A percentile compares a stretch with the other conserved stretches of the same genome.
Conservation (phyloP, 2,797 vertebrate genomes). For the Enteromius anoplus region DNA sequence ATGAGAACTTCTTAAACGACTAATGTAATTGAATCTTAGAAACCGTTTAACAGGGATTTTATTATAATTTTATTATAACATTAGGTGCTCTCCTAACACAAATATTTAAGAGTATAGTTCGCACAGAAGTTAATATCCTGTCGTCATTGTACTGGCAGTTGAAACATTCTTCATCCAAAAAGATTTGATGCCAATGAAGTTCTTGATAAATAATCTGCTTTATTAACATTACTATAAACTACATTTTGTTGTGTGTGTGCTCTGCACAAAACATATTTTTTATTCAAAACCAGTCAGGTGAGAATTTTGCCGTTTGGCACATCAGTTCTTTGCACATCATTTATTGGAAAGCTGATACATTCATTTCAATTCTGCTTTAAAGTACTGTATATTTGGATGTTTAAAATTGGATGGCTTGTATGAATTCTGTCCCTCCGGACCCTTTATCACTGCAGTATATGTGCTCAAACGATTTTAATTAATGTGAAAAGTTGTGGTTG, state of each 20-base stretch:
- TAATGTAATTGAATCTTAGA: slow-evolving; percentile 49
- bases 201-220: background rate
- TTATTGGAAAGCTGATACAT: background rate
- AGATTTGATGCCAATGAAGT: background rate
- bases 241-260: background rate
- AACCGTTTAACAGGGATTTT: slow-evolving; percentile 18
- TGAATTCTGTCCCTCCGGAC: slow-evolving; percentile 8
- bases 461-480: slow-evolving; percentile 45
- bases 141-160: background rate
- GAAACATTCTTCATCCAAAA: background rate
- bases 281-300: background rate
- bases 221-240: background rate
- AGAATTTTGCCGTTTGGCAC: background rate
- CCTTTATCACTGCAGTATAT: slow-evolving; percentile 29
- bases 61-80: too few species aligned
- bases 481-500: slow-evolving; percentile 51
- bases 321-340: too few species aligned
- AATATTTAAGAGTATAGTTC: slow-evolving; percentile 34
- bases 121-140: slow-evolving; percentile 2
- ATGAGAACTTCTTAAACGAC: slow-evolving; percentile 33
- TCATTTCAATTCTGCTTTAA: slow-evolving; percentile 12
- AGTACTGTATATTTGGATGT: background rate
- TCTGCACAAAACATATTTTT: background rate
- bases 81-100: slow-evolving; percentile 5
- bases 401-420: slow-evolving; percentile 24